These are phyloP conservation scores for Asbolus verrucosus DNA, from an alignment of 1,140 invertebrate species.

Conservation along the genomic window DNA sequence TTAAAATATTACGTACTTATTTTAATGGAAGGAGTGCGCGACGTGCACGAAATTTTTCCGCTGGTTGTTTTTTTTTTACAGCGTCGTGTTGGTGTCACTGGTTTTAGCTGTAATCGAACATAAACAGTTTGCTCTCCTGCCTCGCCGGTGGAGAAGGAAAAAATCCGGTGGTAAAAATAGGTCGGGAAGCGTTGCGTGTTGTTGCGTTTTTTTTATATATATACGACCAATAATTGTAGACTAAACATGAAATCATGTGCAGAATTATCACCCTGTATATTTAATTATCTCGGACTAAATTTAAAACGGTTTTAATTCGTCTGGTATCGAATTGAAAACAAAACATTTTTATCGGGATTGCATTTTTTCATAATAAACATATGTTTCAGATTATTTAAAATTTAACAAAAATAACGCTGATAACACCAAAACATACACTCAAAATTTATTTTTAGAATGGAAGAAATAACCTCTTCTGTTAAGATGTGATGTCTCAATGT, in stretches of 20 bases:
- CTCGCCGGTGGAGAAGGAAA: constrained; percentile 12
- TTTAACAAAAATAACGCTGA: too few relatives aligned
- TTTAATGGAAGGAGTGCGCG: too few relatives aligned
- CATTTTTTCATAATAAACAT: constrained; percentile 18
- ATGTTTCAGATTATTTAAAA: too few relatives aligned
- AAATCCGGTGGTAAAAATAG: constrained; percentile 25
- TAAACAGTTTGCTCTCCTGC: constrained; percentile 32
- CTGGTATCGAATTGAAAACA: constrained; percentile 19
- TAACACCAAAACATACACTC: too few relatives aligned
- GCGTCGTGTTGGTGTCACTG: constrained; percentile 9
- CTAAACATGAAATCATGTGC: too few relatives aligned
- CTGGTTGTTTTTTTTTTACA: not conserved
- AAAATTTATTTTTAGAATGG: not conserved
- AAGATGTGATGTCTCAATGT: too few relatives aligned
- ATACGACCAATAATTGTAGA: too few relatives aligned
- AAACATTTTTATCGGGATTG: constrained; percentile 26
- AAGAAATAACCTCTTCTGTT: too few relatives aligned
- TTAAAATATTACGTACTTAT: too few relatives aligned
- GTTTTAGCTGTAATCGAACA: constrained; percentile 18
- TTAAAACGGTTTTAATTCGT: constrained; percentile 9
- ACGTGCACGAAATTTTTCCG: too few relatives aligned
- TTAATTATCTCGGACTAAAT: constrained; percentile 1
- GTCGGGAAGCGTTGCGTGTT: not conserved
- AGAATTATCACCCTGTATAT: constrained; percentile 14
- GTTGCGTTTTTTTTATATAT: constrained; percentile 11